phyloP scores from a whole-genome alignment of 2,888 invertebrate genomes.

The Choreutis nemorana region DNA sequence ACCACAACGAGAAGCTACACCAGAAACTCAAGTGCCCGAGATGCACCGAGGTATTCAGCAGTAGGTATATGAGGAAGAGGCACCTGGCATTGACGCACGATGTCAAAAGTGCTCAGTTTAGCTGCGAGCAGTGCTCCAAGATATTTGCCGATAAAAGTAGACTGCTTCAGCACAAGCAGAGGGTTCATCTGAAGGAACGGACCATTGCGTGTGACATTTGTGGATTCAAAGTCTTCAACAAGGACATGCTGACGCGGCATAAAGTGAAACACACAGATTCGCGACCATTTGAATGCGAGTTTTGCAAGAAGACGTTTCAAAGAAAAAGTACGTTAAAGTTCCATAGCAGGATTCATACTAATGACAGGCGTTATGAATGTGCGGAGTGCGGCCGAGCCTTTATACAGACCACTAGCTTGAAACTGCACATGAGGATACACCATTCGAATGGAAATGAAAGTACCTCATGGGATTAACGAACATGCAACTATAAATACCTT shows the following conservation, averaged over 20 bases:
- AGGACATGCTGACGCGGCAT: constrained; percentile 55
- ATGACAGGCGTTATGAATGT: constrained; percentile 60
- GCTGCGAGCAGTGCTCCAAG: constrained; percentile 35
- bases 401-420: constrained; percentile 64
- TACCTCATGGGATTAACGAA: constrained; percentile 3
- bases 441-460: constrained; percentile 30
- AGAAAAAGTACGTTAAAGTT: constrained; percentile 62
- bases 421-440: constrained; percentile 61
- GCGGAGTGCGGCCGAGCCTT: constrained; percentile 63
- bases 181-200: constrained; percentile 41
- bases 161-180: constrained; percentile 29
- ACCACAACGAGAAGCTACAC: constrained; percentile 15
- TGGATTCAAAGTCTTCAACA: constrained; percentile 40
- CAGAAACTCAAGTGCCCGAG: constrained; percentile 27
- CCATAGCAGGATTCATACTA: constrained; percentile 63
- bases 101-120: constrained; percentile 30
- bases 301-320: constrained; percentile 66
- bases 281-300: constrained; percentile 61
- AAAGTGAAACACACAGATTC: constrained; percentile 63
- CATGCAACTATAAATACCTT: too few relatives aligned
- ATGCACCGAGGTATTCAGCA: constrained; percentile 32
- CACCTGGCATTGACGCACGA: constrained; percentile 42
- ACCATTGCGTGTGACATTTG: constrained; percentile 37
- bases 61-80: constrained; percentile 31
- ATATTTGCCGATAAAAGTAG: constrained; percentile 31